Evolutionary conservation across 2,888 invertebrate genomes (phyloP).

Genomic region (Cremastinae sp.): DNA sequence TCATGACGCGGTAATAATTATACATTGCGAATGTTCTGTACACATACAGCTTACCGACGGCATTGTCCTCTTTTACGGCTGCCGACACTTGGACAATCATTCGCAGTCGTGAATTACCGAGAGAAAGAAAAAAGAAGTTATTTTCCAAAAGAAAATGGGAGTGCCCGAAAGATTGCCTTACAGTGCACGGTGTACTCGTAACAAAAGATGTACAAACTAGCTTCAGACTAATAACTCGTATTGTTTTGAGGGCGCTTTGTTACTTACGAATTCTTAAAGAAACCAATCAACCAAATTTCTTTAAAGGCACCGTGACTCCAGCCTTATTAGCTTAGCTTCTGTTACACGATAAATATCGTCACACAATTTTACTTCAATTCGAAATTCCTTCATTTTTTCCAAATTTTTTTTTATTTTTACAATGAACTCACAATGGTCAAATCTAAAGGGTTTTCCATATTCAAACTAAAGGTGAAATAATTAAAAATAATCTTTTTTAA

Average conservation of each 20-base stretch:
- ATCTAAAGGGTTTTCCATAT: too few relatives aligned
- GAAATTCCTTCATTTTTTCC: too few relatives aligned
- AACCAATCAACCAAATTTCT: conserved; percentile 27
- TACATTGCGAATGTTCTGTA: conserved; percentile 52
- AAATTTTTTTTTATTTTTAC: too few relatives aligned
- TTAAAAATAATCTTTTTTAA: too few relatives aligned
- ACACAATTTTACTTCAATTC: not conserved
- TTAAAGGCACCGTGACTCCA: conserved; percentile 2
- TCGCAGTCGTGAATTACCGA: conserved; percentile 48
- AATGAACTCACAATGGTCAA: too few relatives aligned
- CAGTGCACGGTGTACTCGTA: conserved; percentile 40
- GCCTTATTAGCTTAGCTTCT: conserved; percentile 20
- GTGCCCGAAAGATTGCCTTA: conserved; percentile 56
- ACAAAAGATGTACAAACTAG: conserved; percentile 43
- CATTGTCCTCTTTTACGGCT: conserved; percentile 54
- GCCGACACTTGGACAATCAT: conserved; percentile 52
- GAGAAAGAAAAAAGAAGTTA: conserved; percentile 53
- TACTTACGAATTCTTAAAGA: conserved; percentile 1
- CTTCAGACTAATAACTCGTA: conserved; percentile 37
- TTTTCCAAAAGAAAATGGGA: conserved; percentile 59
- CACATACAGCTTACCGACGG: conserved; percentile 23
- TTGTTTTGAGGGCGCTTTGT: conserved; percentile 35
- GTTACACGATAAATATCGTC: not conserved
- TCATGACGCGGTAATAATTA: conserved; percentile 63
- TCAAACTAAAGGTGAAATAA: too few relatives aligned